These are phyloP conservation scores for Aproaerema taeniolella DNA, from an alignment of 2,888 invertebrate genomes.

Conservation along the genomic window DNA sequence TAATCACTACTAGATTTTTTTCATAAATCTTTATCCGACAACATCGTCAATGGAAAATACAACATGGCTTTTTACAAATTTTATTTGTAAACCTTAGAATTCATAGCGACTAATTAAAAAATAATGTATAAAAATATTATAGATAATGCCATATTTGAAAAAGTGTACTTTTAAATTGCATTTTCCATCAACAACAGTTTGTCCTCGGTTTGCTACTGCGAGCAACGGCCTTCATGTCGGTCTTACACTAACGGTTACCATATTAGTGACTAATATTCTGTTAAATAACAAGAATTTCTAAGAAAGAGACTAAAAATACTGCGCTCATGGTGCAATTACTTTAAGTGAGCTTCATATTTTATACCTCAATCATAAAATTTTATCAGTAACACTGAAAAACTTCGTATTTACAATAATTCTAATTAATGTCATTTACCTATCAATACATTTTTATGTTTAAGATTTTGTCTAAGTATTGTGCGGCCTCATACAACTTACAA, in stretches of 20 bases:
- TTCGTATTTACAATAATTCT: conserved; percentile 47
- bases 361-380: conserved; percentile 33
- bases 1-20: conserved; percentile 3
- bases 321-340: conserved; percentile 45
- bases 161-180: neutral
- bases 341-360: conserved; percentile 24
- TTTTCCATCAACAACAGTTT: conserved; percentile 5
- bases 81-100: neutral
- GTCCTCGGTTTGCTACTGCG: neutral
- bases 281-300: conserved; percentile 43
- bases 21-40: conserved; percentile 5
- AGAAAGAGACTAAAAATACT: conserved; percentile 47
- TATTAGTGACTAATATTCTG: conserved; percentile 40
- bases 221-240: conserved; percentile 41
- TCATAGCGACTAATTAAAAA: neutral
- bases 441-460: conserved; percentile 37
- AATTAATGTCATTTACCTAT: conserved; percentile 45
- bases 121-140: neutral
- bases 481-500: conserved; percentile 51
- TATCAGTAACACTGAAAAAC: conserved; percentile 40
- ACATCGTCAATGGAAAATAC: conserved; percentile 1
- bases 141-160: neutral
- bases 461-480: conserved; percentile 43
- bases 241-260: conserved; percentile 28
- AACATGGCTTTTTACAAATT: neutral